Evolutionary conservation across 1,140 invertebrate genomes (phyloP).

Genomic region (Neelides sp.): DNA sequence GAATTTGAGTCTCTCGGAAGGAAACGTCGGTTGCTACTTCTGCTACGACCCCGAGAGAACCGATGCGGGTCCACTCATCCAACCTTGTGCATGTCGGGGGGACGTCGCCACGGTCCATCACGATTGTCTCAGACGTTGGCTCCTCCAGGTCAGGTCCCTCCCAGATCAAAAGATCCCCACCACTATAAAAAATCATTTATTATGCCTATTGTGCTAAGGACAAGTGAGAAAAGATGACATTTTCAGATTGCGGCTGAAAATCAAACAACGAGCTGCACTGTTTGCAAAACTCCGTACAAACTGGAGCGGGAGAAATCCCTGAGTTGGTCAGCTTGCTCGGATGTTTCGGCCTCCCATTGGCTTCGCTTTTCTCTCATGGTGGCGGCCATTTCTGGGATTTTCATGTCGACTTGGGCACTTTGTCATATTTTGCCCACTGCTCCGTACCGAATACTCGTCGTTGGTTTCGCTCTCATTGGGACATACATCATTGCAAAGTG

Average conservation of each 20-base stretch:
- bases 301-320: conserved; percentile 50
- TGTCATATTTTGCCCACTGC: conserved; percentile 66
- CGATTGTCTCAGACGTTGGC: conserved; percentile 77
- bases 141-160: conserved; percentile 51
- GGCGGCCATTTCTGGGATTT: conserved; percentile 55
- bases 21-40: conserved; percentile 72
- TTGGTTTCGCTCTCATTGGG: conserved; percentile 63
- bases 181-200: conserved; percentile 1
- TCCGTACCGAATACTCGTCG: conserved; percentile 60
- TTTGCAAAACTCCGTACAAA: conserved; percentile 62
- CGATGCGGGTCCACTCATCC: conserved; percentile 65
- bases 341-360: conserved; percentile 64
- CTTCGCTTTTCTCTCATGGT: conserved; percentile 54
- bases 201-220: conserved; percentile 5
- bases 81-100: conserved; percentile 78
- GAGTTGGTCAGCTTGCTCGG: conserved; percentile 59
- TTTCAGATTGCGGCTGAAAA: conserved; percentile 17
- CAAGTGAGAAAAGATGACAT: conserved; percentile 1
- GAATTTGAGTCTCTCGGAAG: conserved; percentile 21
- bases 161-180: not conserved
- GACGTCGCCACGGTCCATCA: conserved; percentile 73
- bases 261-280: conserved; percentile 49
- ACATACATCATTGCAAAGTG: conserved; percentile 73
- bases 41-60: conserved; percentile 71
- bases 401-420: conserved; percentile 62